phyloP scores from a whole-genome alignment of 2,888 invertebrate genomes.

The Chromoteleia sp. region DNA sequence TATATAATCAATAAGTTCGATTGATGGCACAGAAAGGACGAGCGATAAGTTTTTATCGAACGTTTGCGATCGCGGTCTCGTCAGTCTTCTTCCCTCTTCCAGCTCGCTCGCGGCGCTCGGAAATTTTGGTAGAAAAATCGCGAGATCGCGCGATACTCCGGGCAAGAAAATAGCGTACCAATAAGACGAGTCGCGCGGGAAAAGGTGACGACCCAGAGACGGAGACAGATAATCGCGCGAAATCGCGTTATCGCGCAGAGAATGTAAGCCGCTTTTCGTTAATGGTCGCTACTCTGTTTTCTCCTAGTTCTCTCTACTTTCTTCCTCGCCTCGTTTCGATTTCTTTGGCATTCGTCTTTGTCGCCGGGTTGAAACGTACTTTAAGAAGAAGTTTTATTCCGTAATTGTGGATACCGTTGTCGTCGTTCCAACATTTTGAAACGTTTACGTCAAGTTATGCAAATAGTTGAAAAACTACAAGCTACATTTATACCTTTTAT shows the following conservation, averaged over 20 bases:
- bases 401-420: conserved; percentile 11
- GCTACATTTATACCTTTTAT: too few relatives aligned
- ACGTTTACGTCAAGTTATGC: neutral
- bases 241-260: conserved; percentile 45
- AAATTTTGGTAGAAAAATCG: conserved; percentile 50
- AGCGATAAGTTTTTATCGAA: conserved; percentile 56
- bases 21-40: conserved; percentile 41
- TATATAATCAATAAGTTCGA: conserved; percentile 56
- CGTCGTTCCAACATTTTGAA: neutral
- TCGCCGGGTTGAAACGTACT: conserved; percentile 23
- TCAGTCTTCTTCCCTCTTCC: conserved; percentile 11
- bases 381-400: conserved; percentile 1
- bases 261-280: conserved; percentile 67
- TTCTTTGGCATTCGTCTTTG: conserved; percentile 66
- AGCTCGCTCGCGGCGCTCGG: neutral
- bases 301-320: conserved; percentile 53
- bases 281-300: conserved; percentile 67
- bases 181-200: conserved; percentile 30
- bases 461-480: too few relatives aligned
- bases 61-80: conserved; percentile 37
- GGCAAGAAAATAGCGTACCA: conserved; percentile 50
- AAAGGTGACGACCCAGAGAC: conserved; percentile 22
- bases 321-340: conserved; percentile 60
- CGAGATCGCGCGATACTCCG: conserved; percentile 42
- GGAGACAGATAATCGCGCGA: conserved; percentile 42